Conservation (phyloP, 2,888 invertebrate genomes). For the Dioctria linearis region DNA sequence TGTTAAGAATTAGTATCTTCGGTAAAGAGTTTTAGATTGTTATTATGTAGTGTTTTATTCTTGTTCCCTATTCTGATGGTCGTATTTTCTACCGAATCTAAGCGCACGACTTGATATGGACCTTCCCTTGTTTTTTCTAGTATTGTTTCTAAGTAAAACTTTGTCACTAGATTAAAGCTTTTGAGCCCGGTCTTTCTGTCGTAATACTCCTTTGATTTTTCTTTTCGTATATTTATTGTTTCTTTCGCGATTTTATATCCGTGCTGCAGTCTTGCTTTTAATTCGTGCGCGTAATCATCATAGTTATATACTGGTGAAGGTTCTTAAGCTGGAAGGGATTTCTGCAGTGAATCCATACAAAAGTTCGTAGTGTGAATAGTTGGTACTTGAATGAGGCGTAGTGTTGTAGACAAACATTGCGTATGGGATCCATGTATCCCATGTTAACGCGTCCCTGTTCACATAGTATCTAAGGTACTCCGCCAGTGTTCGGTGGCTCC, state of each 20-base stretch:
- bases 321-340: constrained; percentile 22
- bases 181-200: constrained; percentile 31
- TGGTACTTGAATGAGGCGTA: constrained; percentile 14
- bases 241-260: constrained; percentile 49
- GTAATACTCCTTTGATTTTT: constrained; percentile 40
- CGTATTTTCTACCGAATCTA: constrained; percentile 20
- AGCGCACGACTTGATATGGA: constrained; percentile 46
- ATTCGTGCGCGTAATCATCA: constrained; percentile 36
- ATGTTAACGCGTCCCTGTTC: background rate
- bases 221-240: constrained; percentile 35
- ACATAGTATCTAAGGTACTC: constrained; percentile 63
- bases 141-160: constrained; percentile 50
- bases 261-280: constrained; percentile 41
- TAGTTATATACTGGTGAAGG: constrained; percentile 37
- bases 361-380: constrained; percentile 45
- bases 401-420: constrained; percentile 49
- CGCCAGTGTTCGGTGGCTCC: constrained; percentile 63
- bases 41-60: background rate
- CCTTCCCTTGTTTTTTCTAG: constrained; percentile 51
- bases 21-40: constrained; percentile 12
- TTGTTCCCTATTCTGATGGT: constrained; percentile 49
- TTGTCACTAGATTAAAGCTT: constrained; percentile 35
- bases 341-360: constrained; percentile 41
- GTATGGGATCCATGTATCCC: background rate
- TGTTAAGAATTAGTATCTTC: constrained; percentile 8